Conservation (phyloP, 2,797 vertebrate genomes). For the Leuciscus waleckii region DNA sequence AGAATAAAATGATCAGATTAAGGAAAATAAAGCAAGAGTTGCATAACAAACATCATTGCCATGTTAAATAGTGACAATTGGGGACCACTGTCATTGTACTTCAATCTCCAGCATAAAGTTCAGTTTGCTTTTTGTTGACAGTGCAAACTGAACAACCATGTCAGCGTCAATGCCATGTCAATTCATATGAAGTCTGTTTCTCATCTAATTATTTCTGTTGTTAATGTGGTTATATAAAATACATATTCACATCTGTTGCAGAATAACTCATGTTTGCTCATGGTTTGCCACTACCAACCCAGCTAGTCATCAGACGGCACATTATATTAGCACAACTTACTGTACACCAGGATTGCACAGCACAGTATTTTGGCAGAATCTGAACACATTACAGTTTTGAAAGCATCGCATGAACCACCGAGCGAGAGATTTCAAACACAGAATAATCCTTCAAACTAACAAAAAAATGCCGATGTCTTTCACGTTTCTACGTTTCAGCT, state of each 20-base stretch:
- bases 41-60: not conserved
- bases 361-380: not conserved
- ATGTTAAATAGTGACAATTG: conserved; percentile 7
- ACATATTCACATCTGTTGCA: not conserved
- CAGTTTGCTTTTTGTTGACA: conserved; percentile 17
- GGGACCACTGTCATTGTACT: not conserved
- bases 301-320: conserved; percentile 24
- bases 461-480: not conserved
- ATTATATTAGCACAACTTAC: conserved; percentile 37
- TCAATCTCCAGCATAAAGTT: conserved; percentile 25
- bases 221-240: not conserved
- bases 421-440: conserved; percentile 1
- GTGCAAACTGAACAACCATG: not conserved
- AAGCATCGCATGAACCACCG: not conserved
- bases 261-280: not conserved
- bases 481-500: not conserved
- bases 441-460: not conserved
- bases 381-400: not conserved
- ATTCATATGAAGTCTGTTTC: not conserved
- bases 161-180: not conserved
- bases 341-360: not conserved
- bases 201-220: not conserved
- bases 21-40: conserved; percentile 3
- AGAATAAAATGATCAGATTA: not conserved
- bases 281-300: not conserved